Percentiles rank a stretch among this genome's conserved stretches.
Conservation (phyloP, 2,113 vertebrate genomes). For the Empidonax traillii region DNA sequence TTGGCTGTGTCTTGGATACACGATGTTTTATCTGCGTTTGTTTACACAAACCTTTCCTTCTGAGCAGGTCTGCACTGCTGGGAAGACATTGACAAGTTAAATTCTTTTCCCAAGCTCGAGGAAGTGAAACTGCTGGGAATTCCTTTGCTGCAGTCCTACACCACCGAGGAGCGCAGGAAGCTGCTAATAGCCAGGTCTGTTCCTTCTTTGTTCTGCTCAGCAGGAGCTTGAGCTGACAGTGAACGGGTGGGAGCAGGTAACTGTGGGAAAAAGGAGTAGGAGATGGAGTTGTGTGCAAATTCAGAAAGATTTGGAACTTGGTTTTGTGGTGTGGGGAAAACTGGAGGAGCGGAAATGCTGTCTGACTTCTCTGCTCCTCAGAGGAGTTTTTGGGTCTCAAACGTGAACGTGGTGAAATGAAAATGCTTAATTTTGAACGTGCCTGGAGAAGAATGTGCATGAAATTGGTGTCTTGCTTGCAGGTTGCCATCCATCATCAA, state of each 20-base stretch:
- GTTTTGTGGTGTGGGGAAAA: not conserved
- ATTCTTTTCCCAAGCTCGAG: slow-evolving; percentile 91
- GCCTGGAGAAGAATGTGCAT: not conserved
- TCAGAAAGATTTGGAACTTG: not conserved
- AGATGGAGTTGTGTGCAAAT: not conserved
- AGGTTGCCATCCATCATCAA: slow-evolving; percentile 89
- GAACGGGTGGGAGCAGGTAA: not conserved
- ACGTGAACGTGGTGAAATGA: not conserved
- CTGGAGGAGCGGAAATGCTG: not conserved
- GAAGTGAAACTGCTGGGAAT: slow-evolving; percentile 91
- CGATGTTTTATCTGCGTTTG: not conserved
- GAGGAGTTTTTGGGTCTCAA: not conserved
- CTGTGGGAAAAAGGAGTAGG: not conserved
- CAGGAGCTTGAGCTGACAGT: not conserved
- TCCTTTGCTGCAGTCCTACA: slow-evolving; percentile 90
- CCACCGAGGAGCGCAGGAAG: slow-evolving; percentile 86
- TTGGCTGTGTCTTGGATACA: not conserved
- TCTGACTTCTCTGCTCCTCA: not conserved
- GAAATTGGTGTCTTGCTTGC: not conserved
- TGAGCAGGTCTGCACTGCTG: slow-evolving; percentile 87
- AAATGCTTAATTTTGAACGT: not conserved
- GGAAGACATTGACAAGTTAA: slow-evolving; percentile 94
- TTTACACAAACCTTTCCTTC: slow-evolving; percentile 52
- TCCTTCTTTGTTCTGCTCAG: not conserved
- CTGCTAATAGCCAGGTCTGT: slow-evolving; percentile 87